Conservation (phyloP, 2,888 invertebrate genomes). For the Philopedon plagiatum region DNA sequence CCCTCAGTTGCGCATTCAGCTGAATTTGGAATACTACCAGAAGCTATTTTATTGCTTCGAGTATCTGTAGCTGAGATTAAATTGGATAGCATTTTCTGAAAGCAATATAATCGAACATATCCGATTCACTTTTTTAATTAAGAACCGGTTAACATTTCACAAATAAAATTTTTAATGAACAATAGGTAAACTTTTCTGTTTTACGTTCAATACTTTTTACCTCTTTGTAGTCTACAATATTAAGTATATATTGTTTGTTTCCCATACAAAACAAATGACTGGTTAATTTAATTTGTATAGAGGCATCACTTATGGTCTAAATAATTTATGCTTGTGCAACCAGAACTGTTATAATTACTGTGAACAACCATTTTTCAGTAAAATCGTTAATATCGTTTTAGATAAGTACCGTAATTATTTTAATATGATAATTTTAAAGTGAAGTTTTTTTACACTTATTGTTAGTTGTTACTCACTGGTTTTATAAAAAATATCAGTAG, state of each 20-base stretch:
- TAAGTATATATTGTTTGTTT: background rate
- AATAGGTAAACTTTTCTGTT: too few relatives aligned
- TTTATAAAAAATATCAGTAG: too few relatives aligned
- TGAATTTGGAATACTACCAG: constrained; percentile 41
- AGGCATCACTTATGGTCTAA: background rate
- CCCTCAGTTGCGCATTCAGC: constrained; percentile 29
- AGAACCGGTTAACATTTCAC: background rate
- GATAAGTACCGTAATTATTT: constrained; percentile 3
- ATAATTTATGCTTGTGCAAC: constrained; percentile 2
- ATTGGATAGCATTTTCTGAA: constrained; percentile 32
- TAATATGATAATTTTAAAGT: background rate
- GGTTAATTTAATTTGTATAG: background rate
- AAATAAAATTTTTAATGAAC: too few relatives aligned
- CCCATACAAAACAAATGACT: background rate
- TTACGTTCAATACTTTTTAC: too few relatives aligned
- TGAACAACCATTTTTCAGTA: background rate
- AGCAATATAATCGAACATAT: constrained; percentile 21
- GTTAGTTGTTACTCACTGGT: background rate
- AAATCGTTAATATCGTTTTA: constrained; percentile 4
- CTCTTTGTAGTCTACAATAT: too few relatives aligned
- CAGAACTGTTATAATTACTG: constrained; percentile 10
- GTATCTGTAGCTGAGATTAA: constrained; percentile 37
- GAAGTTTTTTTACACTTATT: background rate
- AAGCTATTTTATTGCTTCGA: constrained; percentile 37
- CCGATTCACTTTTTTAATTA: constrained; percentile 36